phyloP scores from a whole-genome alignment of 2,797 vertebrate genomes.

The Limosa lapponica region DNA sequence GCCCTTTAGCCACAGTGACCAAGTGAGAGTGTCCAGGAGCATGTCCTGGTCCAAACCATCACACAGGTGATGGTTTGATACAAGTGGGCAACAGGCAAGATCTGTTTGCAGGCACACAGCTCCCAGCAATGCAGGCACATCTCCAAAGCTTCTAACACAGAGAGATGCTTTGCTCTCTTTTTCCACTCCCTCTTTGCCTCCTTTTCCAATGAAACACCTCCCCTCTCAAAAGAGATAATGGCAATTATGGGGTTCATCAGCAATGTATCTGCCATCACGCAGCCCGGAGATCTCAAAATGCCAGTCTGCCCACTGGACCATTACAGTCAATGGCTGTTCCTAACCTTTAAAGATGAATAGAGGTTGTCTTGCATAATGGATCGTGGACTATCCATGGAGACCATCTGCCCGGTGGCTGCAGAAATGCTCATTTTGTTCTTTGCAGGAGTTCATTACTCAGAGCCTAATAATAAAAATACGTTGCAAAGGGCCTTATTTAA shows the following conservation, averaged over 20 bases:
- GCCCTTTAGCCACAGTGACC: background rate
- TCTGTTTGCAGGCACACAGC: background rate
- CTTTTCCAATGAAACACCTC: background rate
- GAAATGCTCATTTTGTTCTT: background rate
- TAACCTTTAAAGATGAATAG: constrained; percentile 11
- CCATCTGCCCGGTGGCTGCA: background rate
- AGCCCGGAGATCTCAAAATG: background rate
- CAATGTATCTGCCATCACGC: background rate
- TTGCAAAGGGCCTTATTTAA: background rate
- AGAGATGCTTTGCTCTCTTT: background rate
- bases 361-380: background rate
- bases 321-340: background rate
- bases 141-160: background rate
- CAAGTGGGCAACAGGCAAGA: background rate
- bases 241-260: background rate
- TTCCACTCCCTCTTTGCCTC: background rate
- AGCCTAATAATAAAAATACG: background rate
- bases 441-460: constrained; percentile 9
- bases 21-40: background rate
- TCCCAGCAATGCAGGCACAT: accelerated
- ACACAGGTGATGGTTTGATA: too few relatives aligned
- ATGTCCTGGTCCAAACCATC: background rate
- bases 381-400: background rate
- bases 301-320: background rate
- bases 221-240: background rate